phyloP scores from a whole-genome alignment of 2,797 vertebrate species.

The Sebastes paucispinis region DNA sequence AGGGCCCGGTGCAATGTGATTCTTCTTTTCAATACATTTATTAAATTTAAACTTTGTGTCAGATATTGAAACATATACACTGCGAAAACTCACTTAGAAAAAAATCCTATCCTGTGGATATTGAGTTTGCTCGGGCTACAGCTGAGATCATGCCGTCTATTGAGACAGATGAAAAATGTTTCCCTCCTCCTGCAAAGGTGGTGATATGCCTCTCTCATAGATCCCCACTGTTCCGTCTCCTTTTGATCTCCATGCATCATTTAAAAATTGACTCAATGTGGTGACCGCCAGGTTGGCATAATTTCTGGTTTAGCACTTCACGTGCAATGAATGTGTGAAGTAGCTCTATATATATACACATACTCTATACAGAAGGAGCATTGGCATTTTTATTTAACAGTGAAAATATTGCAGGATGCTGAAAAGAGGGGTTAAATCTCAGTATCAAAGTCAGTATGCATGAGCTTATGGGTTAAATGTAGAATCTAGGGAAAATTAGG shows the following conservation, averaged over 20 bases:
- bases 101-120: slow-evolving; percentile 57
- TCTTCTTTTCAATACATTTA: slow-evolving; percentile 73
- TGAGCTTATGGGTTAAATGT: neutral
- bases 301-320: slow-evolving; percentile 54
- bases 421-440: neutral
- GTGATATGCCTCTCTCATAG: slow-evolving; percentile 42
- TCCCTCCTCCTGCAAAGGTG: slow-evolving; percentile 40
- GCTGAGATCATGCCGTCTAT: slow-evolving; percentile 58
- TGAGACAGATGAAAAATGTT: slow-evolving; percentile 67
- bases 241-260: slow-evolving; percentile 59
- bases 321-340: neutral
- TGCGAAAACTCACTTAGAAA: slow-evolving; percentile 71
- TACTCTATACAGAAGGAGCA: neutral
- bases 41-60: slow-evolving; percentile 64
- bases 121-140: slow-evolving; percentile 72
- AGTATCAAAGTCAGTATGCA: neutral
- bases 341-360: neutral
- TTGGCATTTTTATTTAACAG: neutral
- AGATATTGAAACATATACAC: slow-evolving; percentile 68
- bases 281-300: slow-evolving; percentile 35
- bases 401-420: neutral
- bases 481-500: neutral
- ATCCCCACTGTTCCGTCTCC: slow-evolving; percentile 38
- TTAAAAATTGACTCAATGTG: slow-evolving; percentile 46
- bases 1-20: slow-evolving; percentile 40